A percentile compares a stretch with the other conserved stretches of the same genome.
These are phyloP conservation scores for Coelinius sp. DNA, from an alignment of 2,888 invertebrate species.

Conservation along the genomic window DNA sequence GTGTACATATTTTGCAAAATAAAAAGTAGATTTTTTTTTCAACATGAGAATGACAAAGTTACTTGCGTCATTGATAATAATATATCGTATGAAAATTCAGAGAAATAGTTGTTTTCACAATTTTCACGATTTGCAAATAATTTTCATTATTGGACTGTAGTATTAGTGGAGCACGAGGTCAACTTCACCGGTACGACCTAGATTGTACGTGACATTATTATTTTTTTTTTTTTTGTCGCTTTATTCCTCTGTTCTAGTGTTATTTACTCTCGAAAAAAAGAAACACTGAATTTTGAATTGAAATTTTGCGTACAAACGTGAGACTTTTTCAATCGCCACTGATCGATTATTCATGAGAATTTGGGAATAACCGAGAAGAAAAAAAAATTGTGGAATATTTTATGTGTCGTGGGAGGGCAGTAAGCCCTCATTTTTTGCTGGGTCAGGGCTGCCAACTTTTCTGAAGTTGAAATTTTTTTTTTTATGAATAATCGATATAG, in stretches of 20 bases:
- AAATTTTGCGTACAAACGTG: no score
- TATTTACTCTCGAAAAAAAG: background rate
- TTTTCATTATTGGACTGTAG: no score
- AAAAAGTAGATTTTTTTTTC: background rate
- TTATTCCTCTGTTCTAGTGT: background rate
- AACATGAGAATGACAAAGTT: background rate
- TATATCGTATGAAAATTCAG: no score
- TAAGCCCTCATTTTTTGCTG: background rate
- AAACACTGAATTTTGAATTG: background rate
- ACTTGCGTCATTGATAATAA: background rate
- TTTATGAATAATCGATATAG: no score
- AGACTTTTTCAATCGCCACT: no score
- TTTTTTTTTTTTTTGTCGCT: background rate
- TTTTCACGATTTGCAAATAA: no score
- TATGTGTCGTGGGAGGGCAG: background rate
- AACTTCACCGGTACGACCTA: constrained; percentile 1
- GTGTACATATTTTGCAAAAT: background rate
- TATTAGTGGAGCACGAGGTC: constrained; percentile 20
- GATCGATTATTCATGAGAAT: background rate
- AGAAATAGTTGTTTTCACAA: no score
- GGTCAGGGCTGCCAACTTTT: background rate
- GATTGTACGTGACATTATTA: background rate
- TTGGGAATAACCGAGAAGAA: background rate
- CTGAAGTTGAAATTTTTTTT: no score
- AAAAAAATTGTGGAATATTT: background rate